phyloP scores from a whole-genome alignment of 37 sponge, comb jelly and placozoan genomes.

The Diacarnus erythraeanus region DNA sequence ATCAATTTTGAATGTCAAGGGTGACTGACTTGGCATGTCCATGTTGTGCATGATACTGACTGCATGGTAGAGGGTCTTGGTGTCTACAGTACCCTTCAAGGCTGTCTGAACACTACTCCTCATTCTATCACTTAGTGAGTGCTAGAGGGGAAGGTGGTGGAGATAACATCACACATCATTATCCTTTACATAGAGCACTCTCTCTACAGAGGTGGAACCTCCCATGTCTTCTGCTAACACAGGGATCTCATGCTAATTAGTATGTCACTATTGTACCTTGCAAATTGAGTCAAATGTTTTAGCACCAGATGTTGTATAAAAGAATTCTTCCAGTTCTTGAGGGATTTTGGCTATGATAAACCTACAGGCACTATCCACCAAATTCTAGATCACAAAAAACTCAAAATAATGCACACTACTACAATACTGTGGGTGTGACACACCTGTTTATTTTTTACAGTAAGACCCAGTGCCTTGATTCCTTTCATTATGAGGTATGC shows the following conservation, averaged over 20 bases:
- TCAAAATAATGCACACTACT: neutral
- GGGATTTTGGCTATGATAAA: constrained; percentile 1
- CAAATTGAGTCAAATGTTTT: constrained; percentile 9
- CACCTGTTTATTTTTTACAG: neutral
- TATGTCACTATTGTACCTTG: constrained; percentile 5
- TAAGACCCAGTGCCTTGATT: neutral
- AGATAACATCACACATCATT: neutral
- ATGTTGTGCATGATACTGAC: constrained; percentile 28
- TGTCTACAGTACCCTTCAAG: constrained; percentile 16
- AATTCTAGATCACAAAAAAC: neutral
- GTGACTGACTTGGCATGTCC: constrained; percentile 26
- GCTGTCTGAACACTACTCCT: neutral
- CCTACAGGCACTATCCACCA: constrained; percentile 31
- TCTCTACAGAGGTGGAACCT: no score
- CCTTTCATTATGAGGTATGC: constrained; percentile 15
- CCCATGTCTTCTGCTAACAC: no score
- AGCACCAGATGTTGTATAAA: constrained; percentile 30
- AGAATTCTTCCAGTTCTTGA: constrained; percentile 13
- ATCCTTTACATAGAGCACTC: neutral
- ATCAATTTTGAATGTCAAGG: neutral
- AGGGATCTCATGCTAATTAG: no score
- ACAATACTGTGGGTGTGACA: neutral
- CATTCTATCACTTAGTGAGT: neutral
- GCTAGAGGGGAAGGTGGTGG: constrained; percentile 12
- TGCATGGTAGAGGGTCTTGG: constrained; percentile 36